Conservation (phyloP, 2,888 invertebrate species). For the Philopedon plagiatum region DNA sequence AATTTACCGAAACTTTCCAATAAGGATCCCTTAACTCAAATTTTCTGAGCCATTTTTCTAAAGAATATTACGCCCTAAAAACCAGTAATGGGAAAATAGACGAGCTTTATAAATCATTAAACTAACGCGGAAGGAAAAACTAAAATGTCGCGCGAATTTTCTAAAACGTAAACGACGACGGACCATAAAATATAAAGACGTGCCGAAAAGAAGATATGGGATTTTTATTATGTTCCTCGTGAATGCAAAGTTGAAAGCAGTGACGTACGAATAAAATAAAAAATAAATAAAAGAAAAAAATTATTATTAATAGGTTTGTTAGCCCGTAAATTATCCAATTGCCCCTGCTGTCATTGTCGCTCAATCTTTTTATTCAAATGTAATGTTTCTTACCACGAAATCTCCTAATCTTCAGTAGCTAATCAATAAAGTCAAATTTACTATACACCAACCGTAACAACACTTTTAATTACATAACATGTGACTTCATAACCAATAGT, state of each 20-base stretch:
- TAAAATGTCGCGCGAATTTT: conserved; percentile 16
- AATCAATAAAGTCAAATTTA: too few species aligned
- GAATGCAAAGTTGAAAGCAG: neutral
- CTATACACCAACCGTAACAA: too few species aligned
- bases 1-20: neutral
- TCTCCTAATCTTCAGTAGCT: too few species aligned
- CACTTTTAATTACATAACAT: too few species aligned
- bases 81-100: conserved; percentile 11
- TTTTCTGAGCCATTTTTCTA: conserved; percentile 21
- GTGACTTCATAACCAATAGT: too few species aligned
- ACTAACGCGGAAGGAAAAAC: conserved; percentile 7
- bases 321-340: too few species aligned
- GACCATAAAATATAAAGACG: conserved; percentile 20
- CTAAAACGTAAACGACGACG: conserved; percentile 16
- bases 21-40: neutral
- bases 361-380: too few species aligned
- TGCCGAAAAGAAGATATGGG: conserved; percentile 1
- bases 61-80: conserved; percentile 5
- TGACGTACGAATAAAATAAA: neutral
- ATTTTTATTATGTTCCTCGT: conserved; percentile 12
- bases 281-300: too few species aligned
- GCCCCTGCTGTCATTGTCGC: too few species aligned
- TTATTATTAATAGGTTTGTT: too few species aligned
- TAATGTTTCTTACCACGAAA: too few species aligned
- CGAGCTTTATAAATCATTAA: conserved; percentile 23